Evolutionary conservation across 2,113 vertebrate genomes (phyloP).

Genomic region (Emydocephalus ijimae): DNA sequence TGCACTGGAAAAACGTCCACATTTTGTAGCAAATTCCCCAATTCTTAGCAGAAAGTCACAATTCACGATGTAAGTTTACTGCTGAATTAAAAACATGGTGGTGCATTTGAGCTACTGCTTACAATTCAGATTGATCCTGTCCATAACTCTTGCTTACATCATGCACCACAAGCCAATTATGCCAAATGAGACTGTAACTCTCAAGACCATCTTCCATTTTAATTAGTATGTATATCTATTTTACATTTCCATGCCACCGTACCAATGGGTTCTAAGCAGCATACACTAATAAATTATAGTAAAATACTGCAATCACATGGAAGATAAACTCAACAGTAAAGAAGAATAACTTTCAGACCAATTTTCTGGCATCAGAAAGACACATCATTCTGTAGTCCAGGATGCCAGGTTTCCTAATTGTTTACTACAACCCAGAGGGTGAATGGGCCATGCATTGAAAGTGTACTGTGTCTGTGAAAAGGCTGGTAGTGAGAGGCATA

Average conservation of each 20-base stretch:
- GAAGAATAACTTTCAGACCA: not conserved
- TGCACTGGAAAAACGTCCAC: not conserved
- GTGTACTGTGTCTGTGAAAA: not conserved
- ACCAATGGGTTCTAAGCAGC: conserved; percentile 6
- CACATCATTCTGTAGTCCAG: not conserved
- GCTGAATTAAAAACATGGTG: not conserved
- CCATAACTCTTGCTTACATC: not conserved
- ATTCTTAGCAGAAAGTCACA: conserved; percentile 12
- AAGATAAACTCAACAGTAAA: not conserved
- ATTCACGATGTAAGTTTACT: conserved; percentile 23
- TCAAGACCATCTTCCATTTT: not conserved
- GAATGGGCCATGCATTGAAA: not conserved
- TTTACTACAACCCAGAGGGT: conserved; percentile 11
- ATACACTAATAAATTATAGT: not conserved
- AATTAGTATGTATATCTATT: not conserved
- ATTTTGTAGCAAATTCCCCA: conserved; percentile 18
- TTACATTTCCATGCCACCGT: not conserved
- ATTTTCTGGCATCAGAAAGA: not conserved
- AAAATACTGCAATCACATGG: not conserved
- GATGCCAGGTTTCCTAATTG: conserved; percentile 15
- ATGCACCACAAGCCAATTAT: conserved; percentile 2
- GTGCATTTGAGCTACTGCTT: not conserved
- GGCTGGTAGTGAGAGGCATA: not conserved
- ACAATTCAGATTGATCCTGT: conserved; percentile 15
- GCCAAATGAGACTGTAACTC: not conserved